phyloP scores from a whole-genome alignment of 2,797 vertebrate genomes.

The Aselliscus stoliczkanus region DNA sequence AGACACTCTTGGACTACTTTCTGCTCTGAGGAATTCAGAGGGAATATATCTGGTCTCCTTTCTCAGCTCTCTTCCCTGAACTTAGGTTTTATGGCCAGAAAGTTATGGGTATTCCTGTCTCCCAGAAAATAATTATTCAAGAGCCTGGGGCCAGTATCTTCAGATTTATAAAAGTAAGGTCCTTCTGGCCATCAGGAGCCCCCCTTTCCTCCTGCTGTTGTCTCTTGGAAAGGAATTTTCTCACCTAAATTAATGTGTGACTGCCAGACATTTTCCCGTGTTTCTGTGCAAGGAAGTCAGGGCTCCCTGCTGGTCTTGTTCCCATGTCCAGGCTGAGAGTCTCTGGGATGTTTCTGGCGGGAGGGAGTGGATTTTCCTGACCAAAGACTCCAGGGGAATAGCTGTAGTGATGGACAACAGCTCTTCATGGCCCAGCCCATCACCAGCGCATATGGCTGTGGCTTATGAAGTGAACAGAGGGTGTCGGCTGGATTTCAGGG shows the following conservation, averaged over 20 bases:
- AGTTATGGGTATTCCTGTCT: background rate
- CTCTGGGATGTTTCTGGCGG: background rate
- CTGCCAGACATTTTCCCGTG: background rate
- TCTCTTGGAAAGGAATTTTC: background rate
- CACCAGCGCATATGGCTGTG: background rate
- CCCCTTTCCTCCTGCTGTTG: background rate
- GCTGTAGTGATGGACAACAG: background rate
- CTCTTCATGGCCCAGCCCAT: background rate
- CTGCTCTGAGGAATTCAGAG: background rate
- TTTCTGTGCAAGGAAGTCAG: background rate
- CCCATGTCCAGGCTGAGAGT: background rate
- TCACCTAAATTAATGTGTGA: background rate
- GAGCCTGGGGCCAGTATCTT: background rate
- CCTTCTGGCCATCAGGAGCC: background rate
- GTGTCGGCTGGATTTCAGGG: background rate
- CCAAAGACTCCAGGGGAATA: background rate
- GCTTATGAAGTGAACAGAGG: background rate
- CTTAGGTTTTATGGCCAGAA: background rate
- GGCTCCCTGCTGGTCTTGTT: background rate
- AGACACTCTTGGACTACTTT: background rate
- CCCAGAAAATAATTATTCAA: background rate
- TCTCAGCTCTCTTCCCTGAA: background rate
- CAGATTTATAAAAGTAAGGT: background rate
- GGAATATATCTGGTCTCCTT: background rate
- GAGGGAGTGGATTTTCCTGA: background rate